Percentiles rank a stretch among this genome's conserved stretches.
Conservation (phyloP, 2,888 invertebrate species). For the Muschampia plurimacula region DNA sequence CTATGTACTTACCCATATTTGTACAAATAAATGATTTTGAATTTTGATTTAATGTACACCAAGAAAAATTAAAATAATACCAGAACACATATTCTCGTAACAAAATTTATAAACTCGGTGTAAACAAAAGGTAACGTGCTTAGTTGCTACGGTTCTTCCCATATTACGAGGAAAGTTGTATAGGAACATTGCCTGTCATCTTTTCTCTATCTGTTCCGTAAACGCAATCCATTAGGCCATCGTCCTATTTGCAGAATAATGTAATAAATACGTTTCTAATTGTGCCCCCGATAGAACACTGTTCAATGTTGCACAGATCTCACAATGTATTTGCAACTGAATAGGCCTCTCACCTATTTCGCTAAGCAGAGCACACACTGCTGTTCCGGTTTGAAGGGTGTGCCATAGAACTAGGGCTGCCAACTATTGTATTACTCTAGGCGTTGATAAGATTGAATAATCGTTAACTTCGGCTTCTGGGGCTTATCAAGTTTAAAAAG, state of each 20-base stretch:
- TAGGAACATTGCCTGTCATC: neutral
- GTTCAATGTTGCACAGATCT: constrained; percentile 29
- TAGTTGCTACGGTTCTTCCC: too few relatives aligned
- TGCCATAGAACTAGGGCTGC: constrained; percentile 28
- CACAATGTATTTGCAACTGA: constrained; percentile 35
- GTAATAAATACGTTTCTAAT: neutral
- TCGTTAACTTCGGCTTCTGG: neutral
- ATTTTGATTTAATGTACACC: too few relatives aligned
- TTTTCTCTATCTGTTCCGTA: neutral
- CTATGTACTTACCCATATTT: too few relatives aligned
- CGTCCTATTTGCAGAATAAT: neutral
- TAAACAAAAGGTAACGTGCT: too few relatives aligned
- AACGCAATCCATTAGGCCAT: neutral
- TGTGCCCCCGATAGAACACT: constrained; percentile 22
- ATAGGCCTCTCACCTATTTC: constrained; percentile 33
- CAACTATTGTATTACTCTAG: neutral
- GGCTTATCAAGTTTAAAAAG: neutral
- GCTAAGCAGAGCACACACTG: constrained; percentile 35
- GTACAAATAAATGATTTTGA: too few relatives aligned
- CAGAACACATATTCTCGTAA: too few relatives aligned
- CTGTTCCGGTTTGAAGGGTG: constrained; percentile 37
- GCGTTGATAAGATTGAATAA: neutral
- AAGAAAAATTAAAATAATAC: too few relatives aligned
- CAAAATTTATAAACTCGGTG: too few relatives aligned
- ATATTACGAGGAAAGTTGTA: too few relatives aligned